Conservation (phyloP, 2,888 invertebrate genomes). For the Acronicta psi region DNA sequence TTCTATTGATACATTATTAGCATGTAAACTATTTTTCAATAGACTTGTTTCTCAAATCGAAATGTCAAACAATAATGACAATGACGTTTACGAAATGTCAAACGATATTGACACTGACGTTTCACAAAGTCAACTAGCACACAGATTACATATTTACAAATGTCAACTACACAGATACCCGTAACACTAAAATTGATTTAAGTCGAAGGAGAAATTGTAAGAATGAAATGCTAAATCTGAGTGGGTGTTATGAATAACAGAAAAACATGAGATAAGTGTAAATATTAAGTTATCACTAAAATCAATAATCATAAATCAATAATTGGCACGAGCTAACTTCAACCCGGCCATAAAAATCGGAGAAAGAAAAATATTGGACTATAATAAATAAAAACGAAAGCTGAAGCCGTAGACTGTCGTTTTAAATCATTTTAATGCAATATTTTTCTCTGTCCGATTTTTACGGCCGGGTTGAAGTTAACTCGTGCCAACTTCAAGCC, state of each 20-base stretch:
- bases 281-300: no score
- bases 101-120: slow-evolving; percentile 24
- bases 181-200: slow-evolving; percentile 52
- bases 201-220: slow-evolving; percentile 23
- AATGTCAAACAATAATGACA: slow-evolving; percentile 31
- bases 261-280: slow-evolving; percentile 17
- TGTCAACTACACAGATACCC: slow-evolving; percentile 58
- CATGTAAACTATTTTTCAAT: slow-evolving; percentile 17
- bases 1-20: background rate
- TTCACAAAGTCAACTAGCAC: slow-evolving; percentile 29
- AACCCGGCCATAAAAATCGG: no score
- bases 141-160: slow-evolving; percentile 55
- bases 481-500: no score
- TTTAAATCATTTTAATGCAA: no score
- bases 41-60: slow-evolving; percentile 11
- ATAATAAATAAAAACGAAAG: no score
- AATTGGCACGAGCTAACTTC: no score
- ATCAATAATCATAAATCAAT: no score
- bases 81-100: slow-evolving; percentile 30
- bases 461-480: no score
- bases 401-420: no score
- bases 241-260: slow-evolving; percentile 4
- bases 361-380: no score
- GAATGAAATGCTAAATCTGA: slow-evolving; percentile 21
- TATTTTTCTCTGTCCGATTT: no score